Percentiles rank a stretch among this genome's conserved stretches.
These are phyloP conservation scores for Galleria mellonella DNA, from an alignment of 1,140 invertebrate species.

Conservation along the genomic window DNA sequence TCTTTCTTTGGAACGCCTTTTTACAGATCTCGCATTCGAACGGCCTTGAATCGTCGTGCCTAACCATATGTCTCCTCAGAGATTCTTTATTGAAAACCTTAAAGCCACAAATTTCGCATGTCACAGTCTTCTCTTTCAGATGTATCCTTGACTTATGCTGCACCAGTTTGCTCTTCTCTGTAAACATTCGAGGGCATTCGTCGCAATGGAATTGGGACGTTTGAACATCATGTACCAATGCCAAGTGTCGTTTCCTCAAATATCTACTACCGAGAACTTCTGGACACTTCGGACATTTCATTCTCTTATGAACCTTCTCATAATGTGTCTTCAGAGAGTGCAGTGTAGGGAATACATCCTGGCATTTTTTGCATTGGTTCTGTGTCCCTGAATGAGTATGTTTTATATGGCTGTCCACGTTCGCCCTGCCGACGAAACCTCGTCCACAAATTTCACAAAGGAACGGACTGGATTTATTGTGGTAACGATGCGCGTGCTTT, in stretches of 20 bases:
- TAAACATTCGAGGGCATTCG: slow-evolving; percentile 8
- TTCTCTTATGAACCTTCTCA: slow-evolving; percentile 4
- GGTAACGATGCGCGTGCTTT: slow-evolving; percentile 26
- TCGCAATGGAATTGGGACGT: slow-evolving; percentile 10
- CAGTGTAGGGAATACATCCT: slow-evolving; percentile 2
- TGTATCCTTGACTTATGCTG: slow-evolving; percentile 39
- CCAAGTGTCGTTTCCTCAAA: slow-evolving; percentile 14
- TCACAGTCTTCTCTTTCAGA: slow-evolving; percentile 37
- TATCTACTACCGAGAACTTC: slow-evolving; percentile 10
- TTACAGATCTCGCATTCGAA: slow-evolving; percentile 72
- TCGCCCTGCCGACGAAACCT: slow-evolving; percentile 10
- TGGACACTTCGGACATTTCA: slow-evolving; percentile 29
- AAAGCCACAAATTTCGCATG: slow-evolving; percentile 46
- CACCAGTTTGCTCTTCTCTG: slow-evolving; percentile 14
- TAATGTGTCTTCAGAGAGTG: slow-evolving; percentile 5
- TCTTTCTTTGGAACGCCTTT: slow-evolving; percentile 71
- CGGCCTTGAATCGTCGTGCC: slow-evolving; percentile 75
- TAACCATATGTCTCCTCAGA: slow-evolving; percentile 68
- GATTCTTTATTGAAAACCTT: slow-evolving; percentile 35
- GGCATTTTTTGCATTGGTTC: slow-evolving; percentile 10
- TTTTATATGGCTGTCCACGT: slow-evolving; percentile 1
- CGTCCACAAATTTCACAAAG: slow-evolving; percentile 25
- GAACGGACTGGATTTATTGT: slow-evolving; percentile 23
- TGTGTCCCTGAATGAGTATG: neutral
- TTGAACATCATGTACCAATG: slow-evolving; percentile 13